phyloP scores from a whole-genome alignment of 1,140 invertebrate species.

The Chrysomallon squamiferum region DNA sequence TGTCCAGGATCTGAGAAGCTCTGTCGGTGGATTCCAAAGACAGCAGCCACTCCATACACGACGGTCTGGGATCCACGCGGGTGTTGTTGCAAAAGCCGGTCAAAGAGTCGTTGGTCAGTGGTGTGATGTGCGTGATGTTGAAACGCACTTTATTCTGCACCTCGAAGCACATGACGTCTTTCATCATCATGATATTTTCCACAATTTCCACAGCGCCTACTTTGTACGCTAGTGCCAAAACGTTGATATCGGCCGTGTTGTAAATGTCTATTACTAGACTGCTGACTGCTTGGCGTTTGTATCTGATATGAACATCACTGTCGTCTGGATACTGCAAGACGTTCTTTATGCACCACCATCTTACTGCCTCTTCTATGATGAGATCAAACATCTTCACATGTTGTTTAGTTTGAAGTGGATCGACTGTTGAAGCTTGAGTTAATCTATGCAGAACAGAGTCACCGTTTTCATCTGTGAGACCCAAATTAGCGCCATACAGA shows the following conservation, averaged over 20 bases:
- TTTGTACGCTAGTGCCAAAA: slow-evolving; percentile 39
- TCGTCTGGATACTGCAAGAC: slow-evolving; percentile 27
- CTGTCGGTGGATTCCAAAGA: slow-evolving; percentile 17
- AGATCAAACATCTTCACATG: slow-evolving; percentile 28
- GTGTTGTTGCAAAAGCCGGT: slow-evolving; percentile 14
- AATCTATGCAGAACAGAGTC: slow-evolving; percentile 48
- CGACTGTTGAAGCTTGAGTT: slow-evolving; percentile 17
- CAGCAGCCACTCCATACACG: slow-evolving; percentile 41
- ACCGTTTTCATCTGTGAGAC: slow-evolving; percentile 31
- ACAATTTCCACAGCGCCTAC: slow-evolving; percentile 30
- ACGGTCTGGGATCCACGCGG: slow-evolving; percentile 17
- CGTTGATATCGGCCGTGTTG: slow-evolving; percentile 39
- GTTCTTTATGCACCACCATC: slow-evolving; percentile 38
- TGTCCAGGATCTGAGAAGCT: slow-evolving; percentile 38
- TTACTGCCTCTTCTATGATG: slow-evolving; percentile 27
- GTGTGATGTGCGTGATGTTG: slow-evolving; percentile 36
- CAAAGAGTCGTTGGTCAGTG: slow-evolving; percentile 31
- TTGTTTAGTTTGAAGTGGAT: slow-evolving; percentile 5
- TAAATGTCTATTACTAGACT: slow-evolving; percentile 27
- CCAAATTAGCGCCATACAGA: slow-evolving; percentile 35
- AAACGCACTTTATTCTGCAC: neutral
- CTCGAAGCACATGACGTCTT: slow-evolving; percentile 26
- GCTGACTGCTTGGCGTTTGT: slow-evolving; percentile 29
- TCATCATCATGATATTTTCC: slow-evolving; percentile 19
- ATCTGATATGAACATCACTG: slow-evolving; percentile 3